Base-by-base conservation (phyloP, 2,888 invertebrate species). In the Meloe dianella region DNA sequence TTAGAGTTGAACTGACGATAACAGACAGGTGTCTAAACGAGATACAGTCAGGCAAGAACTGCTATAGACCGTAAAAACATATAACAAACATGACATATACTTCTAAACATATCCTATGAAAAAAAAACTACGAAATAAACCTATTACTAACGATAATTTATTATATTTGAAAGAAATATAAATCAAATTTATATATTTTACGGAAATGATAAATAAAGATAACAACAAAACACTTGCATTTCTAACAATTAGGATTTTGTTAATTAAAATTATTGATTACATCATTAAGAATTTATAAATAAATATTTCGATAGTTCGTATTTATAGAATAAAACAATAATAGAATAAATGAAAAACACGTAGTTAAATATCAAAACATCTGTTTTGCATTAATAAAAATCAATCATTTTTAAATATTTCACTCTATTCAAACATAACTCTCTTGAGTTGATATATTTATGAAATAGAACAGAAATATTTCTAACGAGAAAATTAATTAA, bases 41-140 rank as follows among this genome's bases (percentile, higher is more conserved):
- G 47, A 47, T 20, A 10, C 38, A 61, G 20, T 12, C 57, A 60
- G 14, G n/a, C 58, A 57, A 51, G 30, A 60, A 54, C 61, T 58
- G 64, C 35, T 60, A 66, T 59, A 64, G 47, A 66, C 56, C 24
- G 61, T 61, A 56, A 57, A 38, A 59, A 57, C 59, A 64, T 68
- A 63, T 59, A 59, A 57, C 47, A 57, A 59, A 71, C 70, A 71
- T 70, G 71, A 73, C 71, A 71, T 70, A 73, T 64, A 71, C 51
- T 66, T 73, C 73, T 73, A 73, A 73, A 73, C 73, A 73, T 73
- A 73, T 69, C 70, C 24, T 32, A 24, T 24, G n/a, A n/a, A n/a
- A 41, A 35, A 22, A 35, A 63, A 17, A 59, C 47, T 27, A 38
- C 24, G 32, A 24, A 59, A 32, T 41, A 17, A 62, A 32, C 30